Base-by-base conservation (phyloP, 2,888 invertebrate genomes). In the Bedellia somnulentella region DNA sequence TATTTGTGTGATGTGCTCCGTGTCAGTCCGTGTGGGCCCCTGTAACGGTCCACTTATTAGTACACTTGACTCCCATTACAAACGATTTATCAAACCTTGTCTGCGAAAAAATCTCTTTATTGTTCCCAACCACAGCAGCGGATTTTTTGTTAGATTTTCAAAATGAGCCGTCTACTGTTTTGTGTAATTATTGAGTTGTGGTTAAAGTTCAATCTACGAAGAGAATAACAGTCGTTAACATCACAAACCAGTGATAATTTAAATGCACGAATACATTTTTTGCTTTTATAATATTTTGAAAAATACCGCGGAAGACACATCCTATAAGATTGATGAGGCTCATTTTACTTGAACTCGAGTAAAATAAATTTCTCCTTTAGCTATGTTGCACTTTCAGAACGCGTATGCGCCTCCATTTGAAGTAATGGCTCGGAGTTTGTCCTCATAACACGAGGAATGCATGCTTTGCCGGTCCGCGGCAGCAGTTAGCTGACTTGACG, bases 1-100 rank as follows among this genome's bases (percentile, higher is more conserved):
- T 55, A 45, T 58, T 53, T 46, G 42, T 35, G 36, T 43, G 43
- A 39, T 41, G 31, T 26, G 33, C 40, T 27, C 11, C 10, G n/a
- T 14, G 14, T 22, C 12, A 3, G 13, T 2, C 3, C 42, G 46
- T 54, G 53, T 56, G 54, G 52, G 53, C 43, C 40, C 40, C 39
- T 45, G 44, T 67, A 70, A 64, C 70, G 64, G 67, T 59, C 49
- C 45, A 49, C 44, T 49, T 58, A 52, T 57, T 50, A 51, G 45
- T 41, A 52, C 47, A 52, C 46, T 52, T 45, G 42, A 42, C 44
- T 48, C 43, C 49, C 42, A 52, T 52, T 51, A 47, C 39, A 37
- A 36, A 43, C 49, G 46, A 59, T 61, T 55, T 52, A 55, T 57
- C 50, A 47, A 47, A 40, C 46, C 46, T 40, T 41, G 31, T 2